These are phyloP conservation scores for Pandemis corylana DNA, from an alignment of 2,888 invertebrate species.

Conservation along the genomic window DNA sequence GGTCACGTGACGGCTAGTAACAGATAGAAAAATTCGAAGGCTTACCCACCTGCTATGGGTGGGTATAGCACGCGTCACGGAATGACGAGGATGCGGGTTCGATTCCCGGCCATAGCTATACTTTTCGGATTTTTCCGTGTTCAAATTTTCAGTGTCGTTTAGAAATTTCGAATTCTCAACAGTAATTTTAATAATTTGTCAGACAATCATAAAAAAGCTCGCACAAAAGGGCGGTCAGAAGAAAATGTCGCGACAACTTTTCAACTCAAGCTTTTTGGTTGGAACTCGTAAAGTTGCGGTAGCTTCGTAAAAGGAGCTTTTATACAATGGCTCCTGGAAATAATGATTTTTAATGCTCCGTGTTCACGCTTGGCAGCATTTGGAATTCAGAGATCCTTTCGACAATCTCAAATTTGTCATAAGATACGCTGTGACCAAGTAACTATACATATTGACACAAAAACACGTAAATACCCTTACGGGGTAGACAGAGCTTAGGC, in stretches of 20 bases:
- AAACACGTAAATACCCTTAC: too few species aligned
- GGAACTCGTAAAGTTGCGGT: slow-evolving; percentile 29
- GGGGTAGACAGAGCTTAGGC: too few species aligned
- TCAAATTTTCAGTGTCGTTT: too few species aligned
- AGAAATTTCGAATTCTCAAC: not conserved
- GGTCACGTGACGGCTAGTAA: too few species aligned
- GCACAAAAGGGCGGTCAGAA: slow-evolving; percentile 12
- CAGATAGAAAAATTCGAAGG: too few species aligned
- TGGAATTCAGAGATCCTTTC: slow-evolving; percentile 25
- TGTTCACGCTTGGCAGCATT: slow-evolving; percentile 28
- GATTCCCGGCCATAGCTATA: too few species aligned
- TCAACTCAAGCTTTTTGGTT: slow-evolving; percentile 24
- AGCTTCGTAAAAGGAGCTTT: slow-evolving; percentile 33
- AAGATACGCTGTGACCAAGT: too few species aligned
- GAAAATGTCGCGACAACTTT: slow-evolving; percentile 30
- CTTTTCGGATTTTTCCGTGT: too few species aligned
- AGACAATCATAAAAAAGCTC: slow-evolving; percentile 22
- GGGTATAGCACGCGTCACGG: too few species aligned
- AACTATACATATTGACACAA: too few species aligned
- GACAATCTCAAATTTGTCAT: not conserved
- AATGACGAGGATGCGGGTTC: too few species aligned
- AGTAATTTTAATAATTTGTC: slow-evolving; percentile 1
- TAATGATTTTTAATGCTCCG: slow-evolving; percentile 38
- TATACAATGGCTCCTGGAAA: slow-evolving; percentile 38
- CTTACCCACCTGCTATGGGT: too few species aligned